Evolutionary conservation across 2,888 invertebrate species (phyloP).

Genomic region (Thecocarcelia acutangulata): DNA sequence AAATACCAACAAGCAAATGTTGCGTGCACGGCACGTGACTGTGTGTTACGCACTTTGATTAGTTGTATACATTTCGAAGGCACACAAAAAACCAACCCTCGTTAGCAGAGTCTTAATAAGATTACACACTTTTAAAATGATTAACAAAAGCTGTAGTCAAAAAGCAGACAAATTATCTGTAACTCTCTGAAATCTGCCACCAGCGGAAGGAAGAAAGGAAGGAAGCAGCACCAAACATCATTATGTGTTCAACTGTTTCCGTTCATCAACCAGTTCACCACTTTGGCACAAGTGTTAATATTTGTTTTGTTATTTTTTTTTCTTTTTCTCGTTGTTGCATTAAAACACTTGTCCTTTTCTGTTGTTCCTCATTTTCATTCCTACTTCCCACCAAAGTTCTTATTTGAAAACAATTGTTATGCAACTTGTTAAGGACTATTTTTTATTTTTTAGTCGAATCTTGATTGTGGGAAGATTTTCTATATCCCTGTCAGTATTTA

Average conservation of each 20-base stretch:
- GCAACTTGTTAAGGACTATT: slow-evolving; percentile 29
- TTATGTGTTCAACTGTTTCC: slow-evolving; percentile 26
- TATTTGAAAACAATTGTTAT: slow-evolving; percentile 17
- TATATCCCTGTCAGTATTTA: slow-evolving; percentile 4
- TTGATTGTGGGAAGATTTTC: slow-evolving; percentile 55
- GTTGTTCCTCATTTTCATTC: slow-evolving; percentile 52
- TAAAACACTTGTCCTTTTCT: slow-evolving; percentile 56
- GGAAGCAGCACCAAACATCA: background rate
- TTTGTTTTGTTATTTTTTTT: slow-evolving; percentile 32
- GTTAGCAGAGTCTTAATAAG: slow-evolving; percentile 39
- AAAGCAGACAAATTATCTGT: slow-evolving; percentile 50
- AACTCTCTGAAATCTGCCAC: slow-evolving; percentile 52
- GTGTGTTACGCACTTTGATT: slow-evolving; percentile 76
- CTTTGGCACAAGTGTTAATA: slow-evolving; percentile 56
- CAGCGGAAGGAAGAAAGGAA: background rate
- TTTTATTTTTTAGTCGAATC: too few species aligned
- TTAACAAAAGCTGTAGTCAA: slow-evolving; percentile 51
- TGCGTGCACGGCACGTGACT: slow-evolving; percentile 75
- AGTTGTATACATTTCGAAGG: slow-evolving; percentile 68
- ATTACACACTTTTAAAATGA: slow-evolving; percentile 45
- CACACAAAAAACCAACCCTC: slow-evolving; percentile 46
- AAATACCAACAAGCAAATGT: slow-evolving; percentile 31
- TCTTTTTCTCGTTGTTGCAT: background rate
- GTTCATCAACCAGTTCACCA: slow-evolving; percentile 34
- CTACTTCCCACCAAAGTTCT: slow-evolving; percentile 18